Evolutionary conservation across 2,888 invertebrate species (phyloP).

Genomic region (Phragmatobia fuliginosa): DNA sequence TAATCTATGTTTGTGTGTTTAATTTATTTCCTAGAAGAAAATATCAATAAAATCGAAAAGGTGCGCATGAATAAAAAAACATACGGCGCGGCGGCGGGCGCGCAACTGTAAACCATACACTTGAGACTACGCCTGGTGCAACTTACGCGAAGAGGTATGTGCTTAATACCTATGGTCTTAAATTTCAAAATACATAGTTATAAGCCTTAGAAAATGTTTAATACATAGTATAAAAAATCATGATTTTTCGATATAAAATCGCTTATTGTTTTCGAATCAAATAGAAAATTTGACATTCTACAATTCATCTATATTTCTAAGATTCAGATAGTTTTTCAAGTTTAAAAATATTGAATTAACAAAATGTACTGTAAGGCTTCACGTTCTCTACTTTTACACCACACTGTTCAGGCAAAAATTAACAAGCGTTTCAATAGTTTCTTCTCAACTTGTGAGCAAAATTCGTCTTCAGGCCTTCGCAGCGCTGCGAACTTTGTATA

Average conservation of each 20-base stretch:
- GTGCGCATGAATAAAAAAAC: no score
- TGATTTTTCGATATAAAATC: background rate
- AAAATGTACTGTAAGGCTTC: background rate
- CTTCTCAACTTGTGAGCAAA: background rate
- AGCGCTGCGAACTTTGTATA: slow-evolving; percentile 26
- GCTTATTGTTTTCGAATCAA: background rate
- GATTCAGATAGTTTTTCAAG: background rate
- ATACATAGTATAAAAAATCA: no score
- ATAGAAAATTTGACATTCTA: background rate
- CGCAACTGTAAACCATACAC: no score
- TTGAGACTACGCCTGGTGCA: no score
- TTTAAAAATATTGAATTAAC: background rate
- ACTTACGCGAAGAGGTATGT: no score
- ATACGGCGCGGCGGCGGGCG: no score
- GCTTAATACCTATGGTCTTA: no score
- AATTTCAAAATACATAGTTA: no score
- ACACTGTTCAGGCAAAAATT: slow-evolving; percentile 11
- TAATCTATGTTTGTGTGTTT: no score
- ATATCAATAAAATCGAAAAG: no score
- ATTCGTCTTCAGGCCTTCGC: slow-evolving; percentile 5
- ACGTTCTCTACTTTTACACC: background rate
- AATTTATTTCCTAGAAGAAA: no score
- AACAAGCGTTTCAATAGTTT: slow-evolving; percentile 5
- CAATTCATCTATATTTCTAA: background rate
- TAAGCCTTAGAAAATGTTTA: no score